phyloP scores from a whole-genome alignment of 2,797 vertebrate genomes.

The Lepidocolaptes lacrymiger region DNA sequence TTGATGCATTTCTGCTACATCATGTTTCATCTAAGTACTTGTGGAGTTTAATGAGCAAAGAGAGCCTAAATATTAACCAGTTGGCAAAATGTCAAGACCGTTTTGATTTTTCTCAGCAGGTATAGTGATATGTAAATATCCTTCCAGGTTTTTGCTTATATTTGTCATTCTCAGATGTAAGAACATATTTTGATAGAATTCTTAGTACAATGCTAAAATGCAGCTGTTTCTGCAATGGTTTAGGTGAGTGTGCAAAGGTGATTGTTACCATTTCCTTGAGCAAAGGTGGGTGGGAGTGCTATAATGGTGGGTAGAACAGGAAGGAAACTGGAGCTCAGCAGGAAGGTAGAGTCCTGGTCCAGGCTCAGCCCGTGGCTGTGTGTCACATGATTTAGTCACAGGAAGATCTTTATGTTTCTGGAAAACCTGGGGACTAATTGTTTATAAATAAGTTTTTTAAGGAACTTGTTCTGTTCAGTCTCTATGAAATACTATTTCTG shows the following conservation, averaged over 20 bases:
- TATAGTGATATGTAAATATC: neutral
- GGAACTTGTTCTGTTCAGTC: neutral
- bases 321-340: neutral
- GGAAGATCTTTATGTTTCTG: neutral
- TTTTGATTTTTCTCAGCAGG: conserved; percentile 32
- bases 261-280: neutral
- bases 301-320: neutral
- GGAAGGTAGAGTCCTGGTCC: neutral
- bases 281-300: neutral
- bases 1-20: neutral
- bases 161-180: conserved; percentile 1
- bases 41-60: neutral
- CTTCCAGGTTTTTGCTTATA: neutral
- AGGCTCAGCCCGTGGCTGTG: neutral
- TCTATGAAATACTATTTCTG: neutral
- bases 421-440: neutral
- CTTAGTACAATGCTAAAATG: neutral
- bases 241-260: neutral
- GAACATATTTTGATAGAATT: neutral
- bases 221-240: neutral
- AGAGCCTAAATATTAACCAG: neutral
- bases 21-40: conserved; percentile 7
- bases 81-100: neutral
- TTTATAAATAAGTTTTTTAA: neutral
- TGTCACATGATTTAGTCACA: neutral